Conservation (phyloP, 2,797 vertebrate genomes). For the Alca torda region DNA sequence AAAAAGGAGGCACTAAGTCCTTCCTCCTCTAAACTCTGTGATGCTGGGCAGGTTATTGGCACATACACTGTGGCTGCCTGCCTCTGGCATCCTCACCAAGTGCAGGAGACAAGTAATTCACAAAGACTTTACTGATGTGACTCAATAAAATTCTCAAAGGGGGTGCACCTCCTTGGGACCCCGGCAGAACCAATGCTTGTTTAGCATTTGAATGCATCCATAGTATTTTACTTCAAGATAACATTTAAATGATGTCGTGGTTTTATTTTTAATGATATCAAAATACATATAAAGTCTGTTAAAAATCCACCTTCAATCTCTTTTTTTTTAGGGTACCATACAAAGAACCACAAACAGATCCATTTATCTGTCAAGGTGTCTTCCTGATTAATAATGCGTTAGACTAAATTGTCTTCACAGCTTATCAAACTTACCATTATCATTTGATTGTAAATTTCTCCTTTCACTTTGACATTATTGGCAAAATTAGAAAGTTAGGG, state of each 20-base stretch:
- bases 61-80: not conserved
- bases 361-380: not conserved
- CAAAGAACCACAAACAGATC: not conserved
- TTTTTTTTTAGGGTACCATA: not conserved
- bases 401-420: not conserved
- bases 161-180: not conserved
- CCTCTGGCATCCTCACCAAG: not conserved
- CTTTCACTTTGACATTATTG: slow-evolving; percentile 29
- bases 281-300: not conserved
- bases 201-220: not conserved
- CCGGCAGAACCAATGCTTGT: not conserved
- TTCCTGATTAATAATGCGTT: not conserved
- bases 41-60: not conserved
- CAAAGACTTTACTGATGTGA: not conserved
- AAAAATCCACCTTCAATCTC: not conserved
- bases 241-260: accelerated
- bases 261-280: not conserved
- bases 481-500: not conserved
- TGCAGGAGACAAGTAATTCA: not conserved
- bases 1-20: not conserved
- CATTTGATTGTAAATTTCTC: not conserved
- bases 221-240: not conserved
- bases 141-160: not conserved
- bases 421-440: slow-evolving; percentile 22
- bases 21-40: not conserved